Conservation (phyloP, 1,140 invertebrate species). For the Sycophaga agraensis region DNA sequence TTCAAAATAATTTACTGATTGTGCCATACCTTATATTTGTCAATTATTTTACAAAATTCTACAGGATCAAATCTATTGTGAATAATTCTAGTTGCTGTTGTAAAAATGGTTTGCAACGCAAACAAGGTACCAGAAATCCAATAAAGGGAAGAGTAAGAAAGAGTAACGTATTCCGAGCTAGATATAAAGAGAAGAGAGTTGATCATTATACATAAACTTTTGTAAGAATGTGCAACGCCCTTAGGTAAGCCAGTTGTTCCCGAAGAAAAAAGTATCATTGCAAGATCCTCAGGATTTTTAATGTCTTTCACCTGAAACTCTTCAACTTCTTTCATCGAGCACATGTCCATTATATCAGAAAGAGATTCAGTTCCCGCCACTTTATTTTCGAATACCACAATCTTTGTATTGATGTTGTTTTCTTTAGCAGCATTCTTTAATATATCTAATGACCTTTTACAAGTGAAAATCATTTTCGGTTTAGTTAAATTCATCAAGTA, state of each 20-base stretch:
- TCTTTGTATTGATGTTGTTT: slow-evolving; percentile 18
- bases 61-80: slow-evolving; percentile 27
- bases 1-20: neutral
- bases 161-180: neutral
- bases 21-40: slow-evolving; percentile 35
- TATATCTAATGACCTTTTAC: slow-evolving; percentile 24
- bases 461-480: slow-evolving; percentile 45
- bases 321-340: neutral
- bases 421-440: slow-evolving; percentile 31
- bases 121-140: slow-evolving; percentile 31
- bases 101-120: neutral
- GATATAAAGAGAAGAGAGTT: neutral
- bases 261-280: slow-evolving; percentile 41
- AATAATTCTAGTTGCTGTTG: slow-evolving; percentile 19
- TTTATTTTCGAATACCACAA: slow-evolving; percentile 40
- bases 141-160: slow-evolving; percentile 22
- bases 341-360: slow-evolving; percentile 18
- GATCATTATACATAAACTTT: slow-evolving; percentile 4
- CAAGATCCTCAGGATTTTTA: slow-evolving; percentile 25
- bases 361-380: slow-evolving; percentile 12
- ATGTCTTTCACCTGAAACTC: slow-evolving; percentile 27
- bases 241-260: slow-evolving; percentile 41
- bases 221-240: slow-evolving; percentile 31
- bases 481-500: slow-evolving; percentile 36
- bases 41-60: slow-evolving; percentile 31